phyloP scores from a whole-genome alignment of 2,888 invertebrate species.

The Itoplectis maculator region DNA sequence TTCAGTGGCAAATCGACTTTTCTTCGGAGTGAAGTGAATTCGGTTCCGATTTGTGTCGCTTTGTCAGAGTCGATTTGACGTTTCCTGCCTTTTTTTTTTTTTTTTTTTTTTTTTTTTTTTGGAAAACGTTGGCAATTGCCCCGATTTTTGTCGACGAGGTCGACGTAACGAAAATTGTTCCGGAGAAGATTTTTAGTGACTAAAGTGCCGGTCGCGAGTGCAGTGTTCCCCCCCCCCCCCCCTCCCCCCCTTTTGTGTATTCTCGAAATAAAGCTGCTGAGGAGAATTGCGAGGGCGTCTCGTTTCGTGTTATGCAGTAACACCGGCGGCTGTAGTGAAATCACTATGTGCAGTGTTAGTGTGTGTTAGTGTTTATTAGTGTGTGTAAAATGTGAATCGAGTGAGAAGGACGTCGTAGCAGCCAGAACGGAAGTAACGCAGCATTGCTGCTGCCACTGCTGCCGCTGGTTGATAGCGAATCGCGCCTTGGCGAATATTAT shows the following conservation, averaged over 20 bases:
- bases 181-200: constrained; percentile 12
- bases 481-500: constrained; percentile 46
- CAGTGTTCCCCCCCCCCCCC: neutral
- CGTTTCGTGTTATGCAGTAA: constrained; percentile 37
- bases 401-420: constrained; percentile 65
- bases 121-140: neutral
- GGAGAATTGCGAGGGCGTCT: constrained; percentile 61
- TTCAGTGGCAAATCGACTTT: constrained; percentile 1
- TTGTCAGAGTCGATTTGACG: neutral
- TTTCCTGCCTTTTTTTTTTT: neutral
- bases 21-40: too few species aligned
- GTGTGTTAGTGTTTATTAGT: constrained; percentile 17
- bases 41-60: neutral
- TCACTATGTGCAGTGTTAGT: neutral
- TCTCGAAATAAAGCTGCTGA: constrained; percentile 64
- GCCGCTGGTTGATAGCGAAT: constrained; percentile 73
- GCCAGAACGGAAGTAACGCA: constrained; percentile 75
- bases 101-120: too few species aligned
- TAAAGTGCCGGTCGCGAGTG: constrained; percentile 18
- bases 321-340: neutral
- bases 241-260: constrained; percentile 33
- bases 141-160: constrained; percentile 46
- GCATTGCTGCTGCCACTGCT: too few species aligned
- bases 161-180: neutral
- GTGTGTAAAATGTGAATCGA: constrained; percentile 60